Percentiles rank a stretch among this genome's conserved stretches.
Evolutionary conservation across 1,140 invertebrate genomes (phyloP).

Genomic region (Heliconius hermathena): DNA sequence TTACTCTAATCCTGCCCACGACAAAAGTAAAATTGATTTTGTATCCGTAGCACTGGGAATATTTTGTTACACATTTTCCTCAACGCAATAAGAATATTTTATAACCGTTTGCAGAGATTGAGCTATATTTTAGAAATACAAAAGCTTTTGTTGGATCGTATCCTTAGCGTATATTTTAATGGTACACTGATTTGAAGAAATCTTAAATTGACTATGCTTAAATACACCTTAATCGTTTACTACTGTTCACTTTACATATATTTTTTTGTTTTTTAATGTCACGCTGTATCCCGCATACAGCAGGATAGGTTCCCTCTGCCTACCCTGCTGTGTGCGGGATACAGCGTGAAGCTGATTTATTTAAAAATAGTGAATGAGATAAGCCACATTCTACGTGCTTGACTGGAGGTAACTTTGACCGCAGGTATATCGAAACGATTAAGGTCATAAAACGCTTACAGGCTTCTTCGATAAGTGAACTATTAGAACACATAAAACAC

Average conservation of each 20-base stretch:
- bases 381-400: too few relatives aligned
- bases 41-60: constrained; percentile 38
- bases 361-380: too few relatives aligned
- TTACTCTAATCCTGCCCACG: constrained; percentile 45
- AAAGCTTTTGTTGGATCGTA: not conserved
- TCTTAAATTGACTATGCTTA: not conserved
- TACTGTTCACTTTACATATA: not conserved
- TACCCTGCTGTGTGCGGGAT: too few relatives aligned
- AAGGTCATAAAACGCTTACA: too few relatives aligned
- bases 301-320: too few relatives aligned
- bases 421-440: too few relatives aligned
- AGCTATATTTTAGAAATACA: constrained; percentile 29
- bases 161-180: not conserved
- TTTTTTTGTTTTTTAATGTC: too few relatives aligned
- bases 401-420: too few relatives aligned
- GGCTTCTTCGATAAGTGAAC: too few relatives aligned
- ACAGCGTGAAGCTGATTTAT: too few relatives aligned
- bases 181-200: not conserved
- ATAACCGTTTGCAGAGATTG: constrained; percentile 18
- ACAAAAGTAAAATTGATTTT: constrained; percentile 54
- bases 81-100: constrained; percentile 48
- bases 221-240: not conserved
- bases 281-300: too few relatives aligned
- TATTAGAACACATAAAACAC: too few relatives aligned
- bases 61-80: constrained; percentile 37